Evolutionary conservation across 2,888 invertebrate genomes (phyloP).

Genomic region (Melanchra persicariae): DNA sequence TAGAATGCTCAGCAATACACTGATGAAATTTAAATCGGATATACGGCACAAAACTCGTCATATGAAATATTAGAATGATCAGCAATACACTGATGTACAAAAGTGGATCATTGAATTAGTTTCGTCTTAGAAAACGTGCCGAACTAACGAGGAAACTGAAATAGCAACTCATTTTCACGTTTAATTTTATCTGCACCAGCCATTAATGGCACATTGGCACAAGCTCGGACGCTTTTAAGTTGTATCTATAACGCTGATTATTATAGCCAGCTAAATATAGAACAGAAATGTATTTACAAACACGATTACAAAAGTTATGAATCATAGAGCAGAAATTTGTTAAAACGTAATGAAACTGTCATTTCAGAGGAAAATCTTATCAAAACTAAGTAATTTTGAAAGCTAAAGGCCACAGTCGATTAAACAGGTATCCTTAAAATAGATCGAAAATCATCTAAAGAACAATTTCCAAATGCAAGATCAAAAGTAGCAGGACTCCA

Average conservation of each 20-base stretch:
- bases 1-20: too few relatives aligned
- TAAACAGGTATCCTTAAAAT: neutral
- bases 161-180: slow-evolving; percentile 10
- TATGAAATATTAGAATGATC: neutral
- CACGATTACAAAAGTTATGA: slow-evolving; percentile 7
- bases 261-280: slow-evolving; percentile 8
- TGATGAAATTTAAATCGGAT: too few relatives aligned
- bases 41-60: neutral
- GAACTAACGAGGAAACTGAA: neutral
- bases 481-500: slow-evolving; percentile 7
- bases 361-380: neutral
- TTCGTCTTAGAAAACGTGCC: neutral
- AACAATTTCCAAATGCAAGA: neutral
- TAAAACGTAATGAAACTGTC: slow-evolving; percentile 6
- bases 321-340: neutral
- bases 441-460: neutral
- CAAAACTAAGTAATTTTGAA: neutral
- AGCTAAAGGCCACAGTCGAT: neutral
- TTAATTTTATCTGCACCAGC: slow-evolving; percentile 14
- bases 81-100: neutral
- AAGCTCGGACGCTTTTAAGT: slow-evolving; percentile 1
- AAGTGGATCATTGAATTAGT: neutral
- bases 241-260: neutral
- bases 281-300: slow-evolving; percentile 13
- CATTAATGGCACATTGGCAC: slow-evolving; percentile 27